Percentiles rank a stretch among this genome's conserved stretches.
Evolutionary conservation across 64 coral and sea anemone genomes (phyloP).

Genomic region (Dendrophyllia cribrosa): DNA sequence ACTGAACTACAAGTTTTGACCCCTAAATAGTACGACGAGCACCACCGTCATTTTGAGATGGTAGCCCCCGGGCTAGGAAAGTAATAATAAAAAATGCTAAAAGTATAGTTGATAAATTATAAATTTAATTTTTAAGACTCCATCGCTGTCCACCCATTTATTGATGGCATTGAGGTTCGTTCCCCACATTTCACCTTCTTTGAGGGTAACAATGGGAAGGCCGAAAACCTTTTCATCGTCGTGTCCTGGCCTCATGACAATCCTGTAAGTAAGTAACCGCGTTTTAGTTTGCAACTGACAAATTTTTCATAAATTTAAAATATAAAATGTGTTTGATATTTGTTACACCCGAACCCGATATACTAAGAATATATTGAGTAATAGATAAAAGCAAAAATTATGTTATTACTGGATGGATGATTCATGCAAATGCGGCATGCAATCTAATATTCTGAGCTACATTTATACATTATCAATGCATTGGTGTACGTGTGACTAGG

Average conservation of each 20-base stretch:
- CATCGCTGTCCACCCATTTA: background rate
- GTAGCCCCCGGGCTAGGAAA: no score
- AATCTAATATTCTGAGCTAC: no score
- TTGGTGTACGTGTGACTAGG: no score
- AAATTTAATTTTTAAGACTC: background rate
- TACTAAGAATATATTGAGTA: no score
- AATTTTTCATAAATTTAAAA: background rate
- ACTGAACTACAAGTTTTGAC: no score
- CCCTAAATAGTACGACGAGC: no score
- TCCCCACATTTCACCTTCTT: background rate
- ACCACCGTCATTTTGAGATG: no score
- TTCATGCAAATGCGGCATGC: no score
- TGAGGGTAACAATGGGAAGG: background rate
- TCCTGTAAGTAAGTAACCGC: background rate
- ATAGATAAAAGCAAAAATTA: no score
- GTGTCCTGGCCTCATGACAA: background rate
- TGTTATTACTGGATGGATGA: no score
- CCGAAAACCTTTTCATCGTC: background rate
- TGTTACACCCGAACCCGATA: background rate
- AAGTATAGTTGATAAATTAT: background rate
- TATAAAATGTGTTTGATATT: background rate
- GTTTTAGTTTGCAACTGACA: background rate
- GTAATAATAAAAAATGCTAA: no score
- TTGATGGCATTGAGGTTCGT: background rate
- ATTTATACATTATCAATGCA: no score